A percentile compares a stretch with the other conserved stretches of the same genome.
These are phyloP conservation scores for Myotis daubentonii DNA, from an alignment of 2,797 vertebrate genomes.

Conservation along the genomic window DNA sequence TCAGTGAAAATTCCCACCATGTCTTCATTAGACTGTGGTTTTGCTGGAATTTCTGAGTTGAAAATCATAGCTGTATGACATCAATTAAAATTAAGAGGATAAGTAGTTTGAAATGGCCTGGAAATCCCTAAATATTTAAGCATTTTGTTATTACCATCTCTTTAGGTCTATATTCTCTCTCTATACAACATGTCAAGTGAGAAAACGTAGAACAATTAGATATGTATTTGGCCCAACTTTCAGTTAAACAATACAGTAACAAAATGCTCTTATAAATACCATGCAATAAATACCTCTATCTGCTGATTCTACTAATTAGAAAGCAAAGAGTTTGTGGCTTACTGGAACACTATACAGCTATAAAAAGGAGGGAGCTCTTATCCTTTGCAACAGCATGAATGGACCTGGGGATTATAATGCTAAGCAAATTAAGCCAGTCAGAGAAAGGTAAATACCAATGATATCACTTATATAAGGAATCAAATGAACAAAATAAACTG, in stretches of 20 bases:
- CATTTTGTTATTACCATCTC: neutral
- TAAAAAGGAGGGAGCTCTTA: neutral
- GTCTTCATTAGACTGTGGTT: neutral
- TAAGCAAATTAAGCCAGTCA: too few species aligned
- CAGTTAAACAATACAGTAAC: neutral
- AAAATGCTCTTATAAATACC: neutral
- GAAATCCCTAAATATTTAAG: neutral
- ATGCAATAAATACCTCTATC: neutral
- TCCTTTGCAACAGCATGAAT: neutral
- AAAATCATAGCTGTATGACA: neutral
- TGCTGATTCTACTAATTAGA: neutral
- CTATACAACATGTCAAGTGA: neutral
- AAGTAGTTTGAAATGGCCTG: neutral
- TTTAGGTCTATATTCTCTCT: neutral
- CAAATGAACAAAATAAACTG: neutral
- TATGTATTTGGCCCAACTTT: neutral
- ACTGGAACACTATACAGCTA: neutral
- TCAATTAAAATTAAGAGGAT: neutral
- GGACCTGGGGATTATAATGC: too few species aligned
- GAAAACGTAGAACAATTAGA: neutral
- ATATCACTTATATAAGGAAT: neutral
- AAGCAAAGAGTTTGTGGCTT: neutral
- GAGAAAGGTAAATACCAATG: too few species aligned
- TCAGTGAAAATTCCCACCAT: neutral
- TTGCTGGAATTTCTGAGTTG: neutral